Evolutionary conservation across 2,113 vertebrate species (phyloP), one percentile per base, ranked within the genome.

Genomic region (Lagenorhynchus albirostris): DNA sequence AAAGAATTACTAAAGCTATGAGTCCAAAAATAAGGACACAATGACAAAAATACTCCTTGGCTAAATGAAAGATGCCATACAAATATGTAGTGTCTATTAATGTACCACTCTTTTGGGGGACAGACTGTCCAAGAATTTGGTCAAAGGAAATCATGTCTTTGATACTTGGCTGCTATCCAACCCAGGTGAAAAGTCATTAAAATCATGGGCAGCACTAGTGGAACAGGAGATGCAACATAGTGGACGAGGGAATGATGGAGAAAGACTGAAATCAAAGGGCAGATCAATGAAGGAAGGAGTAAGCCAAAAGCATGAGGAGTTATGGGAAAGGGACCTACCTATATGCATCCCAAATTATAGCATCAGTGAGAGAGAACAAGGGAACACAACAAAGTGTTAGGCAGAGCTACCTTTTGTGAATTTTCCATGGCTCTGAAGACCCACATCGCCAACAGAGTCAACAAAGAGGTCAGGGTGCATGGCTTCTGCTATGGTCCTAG

Each of bases 1-100:
- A 93, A 71, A 77, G 29, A 96, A 96, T 89, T 47, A 94, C 3
- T 36, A 95, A 93, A 74, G 21, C 13, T 26, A 83, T 60, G 25
- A 3, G 13, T 44, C 38, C 62, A 60, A 92, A 91, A 13, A 65
- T 76, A 93, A 91, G 23, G 14, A 17, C 47, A 65, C 6, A n/a
- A 36, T 10, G 14, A 50, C 77, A 29, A 81, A 94, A 89, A 36
- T 41, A 29, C 6, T 71, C 50, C 73, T 79, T 89, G 58, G 38
- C 31, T 93, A 70, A 94, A 47, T 60, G 6, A 86, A 97, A 94
- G 44, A 95, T 60, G 2, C 12, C 55, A 83, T 29, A 94, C 12
- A 38, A 44, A 88, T 25, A 74, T 33, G 21, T 7, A 73, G 29
- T 65, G 13, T 50, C 38, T 92, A 25, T 58, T 74, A 87, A 77